phyloP scores from a whole-genome alignment of 2,888 invertebrate species.

The Mythimna pallens region DNA sequence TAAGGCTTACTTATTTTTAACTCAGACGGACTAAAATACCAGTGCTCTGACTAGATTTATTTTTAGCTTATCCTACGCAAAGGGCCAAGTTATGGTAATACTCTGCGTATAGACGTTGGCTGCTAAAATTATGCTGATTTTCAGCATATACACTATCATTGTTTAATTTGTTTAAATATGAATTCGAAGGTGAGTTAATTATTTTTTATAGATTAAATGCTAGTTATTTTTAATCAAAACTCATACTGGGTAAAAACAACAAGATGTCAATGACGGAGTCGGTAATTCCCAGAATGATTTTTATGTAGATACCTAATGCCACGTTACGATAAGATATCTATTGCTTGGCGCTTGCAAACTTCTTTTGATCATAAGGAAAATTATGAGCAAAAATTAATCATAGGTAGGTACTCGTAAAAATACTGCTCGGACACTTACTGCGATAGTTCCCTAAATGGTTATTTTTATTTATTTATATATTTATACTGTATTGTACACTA shows the following conservation, averaged over 20 bases:
- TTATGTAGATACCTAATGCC: background rate
- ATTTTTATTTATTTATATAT: too few relatives aligned
- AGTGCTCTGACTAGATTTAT: constrained; percentile 37
- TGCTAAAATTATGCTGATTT: background rate
- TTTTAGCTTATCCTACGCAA: constrained; percentile 40
- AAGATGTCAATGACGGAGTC: background rate
- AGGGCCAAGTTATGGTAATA: constrained; percentile 16
- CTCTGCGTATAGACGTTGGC: background rate
- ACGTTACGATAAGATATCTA: constrained; percentile 28
- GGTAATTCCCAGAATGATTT: constrained; percentile 26
- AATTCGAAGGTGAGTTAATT: background rate
- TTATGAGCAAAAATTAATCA: constrained; percentile 20
- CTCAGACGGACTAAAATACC: constrained; percentile 54
- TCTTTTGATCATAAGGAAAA: constrained; percentile 43
- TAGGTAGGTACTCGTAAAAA: constrained; percentile 20
- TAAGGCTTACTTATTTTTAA: constrained; percentile 72
- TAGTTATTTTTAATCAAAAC: background rate
- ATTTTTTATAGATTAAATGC: background rate
- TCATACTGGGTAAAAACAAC: background rate
- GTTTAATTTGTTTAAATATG: background rate
- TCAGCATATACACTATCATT: background rate
- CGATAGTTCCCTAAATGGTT: background rate
- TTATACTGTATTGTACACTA: too few relatives aligned
- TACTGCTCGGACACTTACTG: background rate
- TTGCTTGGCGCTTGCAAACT: constrained; percentile 20